phyloP scores from a whole-genome alignment of 2,888 invertebrate genomes.

The Tortrix viridana region DNA sequence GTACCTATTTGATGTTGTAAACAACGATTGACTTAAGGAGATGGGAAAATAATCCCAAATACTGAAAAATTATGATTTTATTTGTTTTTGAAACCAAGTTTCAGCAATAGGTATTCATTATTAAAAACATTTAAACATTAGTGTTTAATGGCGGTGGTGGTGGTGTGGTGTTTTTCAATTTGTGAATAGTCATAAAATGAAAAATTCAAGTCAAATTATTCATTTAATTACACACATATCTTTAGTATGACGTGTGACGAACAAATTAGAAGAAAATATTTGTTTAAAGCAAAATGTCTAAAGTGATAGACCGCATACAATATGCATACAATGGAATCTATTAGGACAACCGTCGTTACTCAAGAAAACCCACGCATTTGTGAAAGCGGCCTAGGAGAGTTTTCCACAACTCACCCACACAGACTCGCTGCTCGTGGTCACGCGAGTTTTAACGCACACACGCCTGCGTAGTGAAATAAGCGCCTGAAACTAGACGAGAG shows the following conservation, averaged over 20 bases:
- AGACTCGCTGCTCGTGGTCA: slow-evolving; percentile 68
- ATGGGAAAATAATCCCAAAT: background rate
- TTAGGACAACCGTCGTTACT: slow-evolving; percentile 57
- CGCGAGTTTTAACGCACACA: slow-evolving; percentile 80
- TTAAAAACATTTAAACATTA: too few relatives aligned
- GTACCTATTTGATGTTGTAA: slow-evolving; percentile 2
- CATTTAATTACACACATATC: too few relatives aligned
- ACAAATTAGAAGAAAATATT: slow-evolving; percentile 10
- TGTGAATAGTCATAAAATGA: background rate
- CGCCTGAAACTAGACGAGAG: slow-evolving; percentile 69
- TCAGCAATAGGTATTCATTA: too few relatives aligned
- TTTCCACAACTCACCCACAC: slow-evolving; percentile 82
- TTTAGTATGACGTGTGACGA: too few relatives aligned
- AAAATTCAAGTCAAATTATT: background rate
- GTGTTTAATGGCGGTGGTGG: too few relatives aligned
- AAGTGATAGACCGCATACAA: slow-evolving; percentile 43
- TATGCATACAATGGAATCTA: slow-evolving; percentile 57
- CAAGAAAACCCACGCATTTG: slow-evolving; percentile 69
- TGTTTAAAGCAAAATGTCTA: slow-evolving; percentile 27
- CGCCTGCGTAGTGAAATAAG: slow-evolving; percentile 70
- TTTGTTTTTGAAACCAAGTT: too few relatives aligned
- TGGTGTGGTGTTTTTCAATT: too few relatives aligned
- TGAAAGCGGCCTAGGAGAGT: slow-evolving; percentile 79
- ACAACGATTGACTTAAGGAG: background rate
- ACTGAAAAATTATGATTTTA: too few relatives aligned